Base-by-base conservation (phyloP, 2,797 vertebrate species). In the Danio tinwini region DNA sequence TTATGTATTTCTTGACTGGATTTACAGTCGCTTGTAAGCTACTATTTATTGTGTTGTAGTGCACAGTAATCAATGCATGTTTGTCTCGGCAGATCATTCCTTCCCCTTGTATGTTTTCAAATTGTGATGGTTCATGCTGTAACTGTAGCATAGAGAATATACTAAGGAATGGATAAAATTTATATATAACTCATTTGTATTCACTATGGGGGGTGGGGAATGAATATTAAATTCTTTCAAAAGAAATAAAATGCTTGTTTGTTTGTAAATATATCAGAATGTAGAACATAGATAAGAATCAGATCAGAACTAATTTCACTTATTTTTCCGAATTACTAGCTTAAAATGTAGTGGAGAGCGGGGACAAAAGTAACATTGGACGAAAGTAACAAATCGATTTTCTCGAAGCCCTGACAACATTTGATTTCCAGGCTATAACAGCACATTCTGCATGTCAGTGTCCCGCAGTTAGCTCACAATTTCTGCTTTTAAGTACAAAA, bases 151-250 rank as follows among this genome's bases (percentile, higher is more conserved):
- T 91, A 90, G 89, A 87, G 84, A 82, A 70, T 86, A 85, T 75
- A 83, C 75, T 50, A 76, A 89, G 81, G 84, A 92, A 89, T 88
- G 87, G 86, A 89, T 86, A 90, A 84, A 90, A 86, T 91, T 84
- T 83, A 84, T 92, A 89, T 90, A 87, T 89, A 74, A 88, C 86
- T 87, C 77, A 86, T 90, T 92, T 86, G 89, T 90, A 92, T 89
- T 87, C 88, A 87, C 86, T 90, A 90, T 91, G 84, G 87, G 82
- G 89, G 84, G 49, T 83, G 80, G 88, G 79, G 89, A 56, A 56
- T 87, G 82, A 74, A 78, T 89, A 93, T 89, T 92, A 94, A 88
- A 85, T 77, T 70, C 86, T 83, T 86, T 84, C 68, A 83, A 87
- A 78, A 76, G 84, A 50, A 78, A 74, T 84, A 50, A 88, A 49